Evolutionary conservation across 2,797 vertebrate genomes (phyloP), one percentile per base, ranked within the genome.

Genomic region (Sebastes vulpes): DNA sequence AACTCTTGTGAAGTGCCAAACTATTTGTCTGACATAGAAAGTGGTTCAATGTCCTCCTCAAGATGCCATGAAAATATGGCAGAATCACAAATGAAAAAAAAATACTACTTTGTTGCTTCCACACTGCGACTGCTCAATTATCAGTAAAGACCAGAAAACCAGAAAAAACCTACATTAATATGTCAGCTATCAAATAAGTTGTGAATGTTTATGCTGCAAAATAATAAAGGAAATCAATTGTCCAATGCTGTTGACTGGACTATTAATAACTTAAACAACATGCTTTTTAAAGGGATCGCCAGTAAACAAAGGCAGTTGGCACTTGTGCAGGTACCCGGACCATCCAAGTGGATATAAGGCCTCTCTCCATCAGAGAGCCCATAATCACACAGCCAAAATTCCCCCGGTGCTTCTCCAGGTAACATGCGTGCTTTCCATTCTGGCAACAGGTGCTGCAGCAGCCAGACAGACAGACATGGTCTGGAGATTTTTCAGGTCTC

Each of bases 351-450:
- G 6, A 52, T 9, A 52, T 6, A 26, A 3, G 18, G 11, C 4
- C 8, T 66, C 38, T 31, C 26, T 35, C 9, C 50, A 21, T 46
- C 42, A 46, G 42, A 21, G 7, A 35, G 31, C 25, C 9, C 4
- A 29, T 29, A 46, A 26, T 31, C 54, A 28, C 21, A 21, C 18
- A 21, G 72, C 14, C 61, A 29, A 16, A 54, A 77, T 32, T 28
- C 50, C 48, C 18, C 50, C 54, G n/a, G 58, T 29, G 56, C 52
- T 68, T 65, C 20, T 72, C 58, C 75, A 77, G 80, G 71, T 86
- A 66, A 64, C 20, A 14, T 3, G 2, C 7, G 0, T 9, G 65
- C 52, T 65, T 38, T 78, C 35, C 25, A 52, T 59, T 74, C 32
- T 52, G n/a, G 35, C 23, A 72, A 52, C 65, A 70, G 46, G 29